Conservation (phyloP, 2,888 invertebrate genomes). For the Apomyelois bistriatella region DNA sequence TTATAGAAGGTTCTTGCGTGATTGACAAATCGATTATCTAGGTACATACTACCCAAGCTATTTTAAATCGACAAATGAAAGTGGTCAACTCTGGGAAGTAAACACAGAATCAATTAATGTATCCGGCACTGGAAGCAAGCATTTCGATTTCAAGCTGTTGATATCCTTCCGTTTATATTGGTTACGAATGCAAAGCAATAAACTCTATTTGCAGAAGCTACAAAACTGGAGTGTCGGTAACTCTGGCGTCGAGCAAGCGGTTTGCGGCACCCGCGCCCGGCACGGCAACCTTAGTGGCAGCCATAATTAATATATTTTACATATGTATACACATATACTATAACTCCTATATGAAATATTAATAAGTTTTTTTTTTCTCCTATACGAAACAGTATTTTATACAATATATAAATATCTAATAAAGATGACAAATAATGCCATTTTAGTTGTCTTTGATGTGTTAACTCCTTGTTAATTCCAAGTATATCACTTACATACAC, state of each 20-base stretch:
- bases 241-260: conserved; percentile 28
- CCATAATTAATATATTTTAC: conserved; percentile 9
- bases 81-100: background rate
- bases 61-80: conserved; percentile 2
- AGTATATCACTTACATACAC: too few relatives aligned
- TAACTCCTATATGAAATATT: background rate
- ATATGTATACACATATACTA: too few relatives aligned
- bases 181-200: conserved; percentile 42
- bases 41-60: too few relatives aligned
- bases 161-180: conserved; percentile 37
- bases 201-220: conserved; percentile 64
- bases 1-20: too few relatives aligned
- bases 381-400: too few relatives aligned
- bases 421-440: too few relatives aligned
- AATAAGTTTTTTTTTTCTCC: too few relatives aligned
- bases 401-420: too few relatives aligned
- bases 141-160: conserved; percentile 34
- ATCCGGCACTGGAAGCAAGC: conserved; percentile 18
- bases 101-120: background rate
- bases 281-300: background rate
- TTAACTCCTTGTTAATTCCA: too few relatives aligned
- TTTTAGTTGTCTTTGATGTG: too few relatives aligned
- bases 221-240: conserved; percentile 44
- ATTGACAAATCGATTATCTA: too few relatives aligned
- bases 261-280: conserved; percentile 29